phyloP scores from a whole-genome alignment of 2,888 invertebrate genomes.

The Acanthococcus lagerstroemiae region DNA sequence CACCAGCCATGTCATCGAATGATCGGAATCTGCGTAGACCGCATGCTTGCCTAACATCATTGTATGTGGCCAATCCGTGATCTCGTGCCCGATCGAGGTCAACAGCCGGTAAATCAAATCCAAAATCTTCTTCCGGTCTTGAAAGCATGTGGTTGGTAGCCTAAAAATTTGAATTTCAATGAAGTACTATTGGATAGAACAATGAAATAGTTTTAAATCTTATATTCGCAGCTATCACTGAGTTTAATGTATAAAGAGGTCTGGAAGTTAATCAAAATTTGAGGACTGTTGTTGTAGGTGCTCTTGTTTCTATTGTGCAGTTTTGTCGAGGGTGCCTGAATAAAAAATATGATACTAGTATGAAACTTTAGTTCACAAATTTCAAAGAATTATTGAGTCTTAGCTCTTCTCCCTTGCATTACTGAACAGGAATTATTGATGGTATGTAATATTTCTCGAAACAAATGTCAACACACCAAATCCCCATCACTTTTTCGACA shows the following conservation, averaged over 20 bases:
- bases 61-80: constrained; percentile 71
- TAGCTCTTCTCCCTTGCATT: neutral
- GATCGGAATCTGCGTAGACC: constrained; percentile 56
- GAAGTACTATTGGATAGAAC: neutral
- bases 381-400: neutral
- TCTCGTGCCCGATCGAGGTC: constrained; percentile 81
- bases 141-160: constrained; percentile 58
- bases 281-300: too few species aligned
- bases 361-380: too few species aligned
- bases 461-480: too few species aligned
- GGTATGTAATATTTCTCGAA: too few species aligned
- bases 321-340: too few species aligned
- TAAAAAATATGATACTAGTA: too few species aligned
- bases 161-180: constrained; percentile 44
- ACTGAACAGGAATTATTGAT: neutral
- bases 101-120: constrained; percentile 66
- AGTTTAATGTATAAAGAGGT: too few species aligned
- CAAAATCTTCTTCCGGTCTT: constrained; percentile 57
- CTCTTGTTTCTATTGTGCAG: too few species aligned
- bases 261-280: too few species aligned
- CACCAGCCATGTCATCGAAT: constrained; percentile 54
- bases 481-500: too few species aligned
- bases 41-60: constrained; percentile 64
- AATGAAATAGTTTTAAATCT: neutral
- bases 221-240: too few species aligned